These are phyloP conservation scores for Thinocorus orbignyianus DNA, from an alignment of 2,113 vertebrate species.

Conservation along the genomic window DNA sequence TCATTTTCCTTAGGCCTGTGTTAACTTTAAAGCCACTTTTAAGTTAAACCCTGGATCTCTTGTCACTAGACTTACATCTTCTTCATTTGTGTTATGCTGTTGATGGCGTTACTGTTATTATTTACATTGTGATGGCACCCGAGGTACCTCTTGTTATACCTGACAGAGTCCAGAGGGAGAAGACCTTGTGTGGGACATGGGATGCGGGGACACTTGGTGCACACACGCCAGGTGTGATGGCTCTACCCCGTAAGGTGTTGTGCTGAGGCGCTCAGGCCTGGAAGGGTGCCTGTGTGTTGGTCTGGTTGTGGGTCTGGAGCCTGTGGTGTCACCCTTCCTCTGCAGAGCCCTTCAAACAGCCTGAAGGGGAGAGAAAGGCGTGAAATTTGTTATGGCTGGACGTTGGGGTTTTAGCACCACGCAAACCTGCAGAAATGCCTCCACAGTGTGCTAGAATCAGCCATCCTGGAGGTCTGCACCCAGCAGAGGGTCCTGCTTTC, in stretches of 20 bases:
- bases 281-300: neutral
- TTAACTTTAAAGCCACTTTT: neutral
- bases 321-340: neutral
- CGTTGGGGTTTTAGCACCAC: neutral
- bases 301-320: neutral
- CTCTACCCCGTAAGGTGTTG: neutral
- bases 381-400: neutral
- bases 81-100: neutral
- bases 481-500: neutral
- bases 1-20: neutral
- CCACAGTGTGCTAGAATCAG: neutral
- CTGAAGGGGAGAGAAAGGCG: neutral
- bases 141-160: neutral
- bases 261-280: neutral
- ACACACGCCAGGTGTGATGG: neutral
- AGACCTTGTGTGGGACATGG: accelerated
- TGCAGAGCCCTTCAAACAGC: neutral
- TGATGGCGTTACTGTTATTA: neutral
- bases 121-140: too few relatives aligned
- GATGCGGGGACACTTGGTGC: neutral
- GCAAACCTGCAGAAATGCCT: neutral
- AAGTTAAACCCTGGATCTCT: neutral
- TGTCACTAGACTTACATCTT: neutral
- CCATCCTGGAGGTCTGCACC: neutral
- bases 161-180: neutral